These are phyloP conservation scores for Auanema sp. DNA, from an alignment of 2,888 invertebrate species.

Conservation along the genomic window DNA sequence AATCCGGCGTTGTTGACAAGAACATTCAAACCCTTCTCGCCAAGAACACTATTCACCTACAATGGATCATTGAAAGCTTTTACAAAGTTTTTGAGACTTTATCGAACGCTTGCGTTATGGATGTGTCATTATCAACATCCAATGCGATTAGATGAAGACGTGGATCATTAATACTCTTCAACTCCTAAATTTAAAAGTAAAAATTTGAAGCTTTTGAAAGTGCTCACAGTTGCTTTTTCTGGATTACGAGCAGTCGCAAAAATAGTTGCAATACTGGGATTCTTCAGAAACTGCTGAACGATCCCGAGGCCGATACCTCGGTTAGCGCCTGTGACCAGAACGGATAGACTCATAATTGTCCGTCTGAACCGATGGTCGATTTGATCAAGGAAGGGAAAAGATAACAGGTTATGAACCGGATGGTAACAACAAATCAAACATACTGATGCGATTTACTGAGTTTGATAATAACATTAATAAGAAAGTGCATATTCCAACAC, in stretches of 20 bases:
- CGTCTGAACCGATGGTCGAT: too few species aligned
- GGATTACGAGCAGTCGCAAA: conserved; percentile 1
- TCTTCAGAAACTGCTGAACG: conserved; percentile 9
- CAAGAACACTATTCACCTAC: conserved; percentile 18
- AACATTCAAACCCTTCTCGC: conserved; percentile 15
- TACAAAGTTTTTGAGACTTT: neutral
- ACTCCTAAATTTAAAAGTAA: conserved; percentile 4
- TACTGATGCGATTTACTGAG: too few species aligned
- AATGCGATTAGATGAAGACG: conserved; percentile 6
- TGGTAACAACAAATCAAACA: too few species aligned
- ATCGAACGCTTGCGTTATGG: conserved; percentile 9
- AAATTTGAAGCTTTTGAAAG: neutral
- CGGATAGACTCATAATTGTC: neutral
- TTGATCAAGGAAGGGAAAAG: too few species aligned
- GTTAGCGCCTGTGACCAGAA: conserved; percentile 15
- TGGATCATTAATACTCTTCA: conserved; percentile 10
- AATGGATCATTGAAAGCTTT: neutral
- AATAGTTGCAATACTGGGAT: neutral
- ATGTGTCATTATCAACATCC: conserved; percentile 12
- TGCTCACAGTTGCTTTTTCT: neutral
- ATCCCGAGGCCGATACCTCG: conserved; percentile 13
- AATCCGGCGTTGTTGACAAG: conserved; percentile 15
- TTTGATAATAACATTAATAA: too few species aligned
- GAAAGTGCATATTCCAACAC: too few species aligned
- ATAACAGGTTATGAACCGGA: neutral